phyloP scores from a whole-genome alignment of 1,140 invertebrate genomes.

The Tenebrio molitor region DNA sequence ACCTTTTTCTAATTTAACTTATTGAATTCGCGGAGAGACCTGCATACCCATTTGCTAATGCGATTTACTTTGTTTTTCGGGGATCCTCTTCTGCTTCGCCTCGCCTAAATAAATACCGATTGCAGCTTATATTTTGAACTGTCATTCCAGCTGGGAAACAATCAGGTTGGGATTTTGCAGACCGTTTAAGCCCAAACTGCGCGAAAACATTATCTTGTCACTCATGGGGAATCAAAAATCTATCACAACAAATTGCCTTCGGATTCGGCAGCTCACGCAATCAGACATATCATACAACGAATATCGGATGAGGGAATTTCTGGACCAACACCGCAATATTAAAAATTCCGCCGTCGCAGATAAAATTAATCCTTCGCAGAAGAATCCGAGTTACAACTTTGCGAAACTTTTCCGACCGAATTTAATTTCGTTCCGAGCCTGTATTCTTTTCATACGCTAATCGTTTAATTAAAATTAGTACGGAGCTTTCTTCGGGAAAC shows the following conservation, averaged over 20 bases:
- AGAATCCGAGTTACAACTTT: constrained; percentile 39
- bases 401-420: constrained; percentile 51
- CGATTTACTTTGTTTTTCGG: constrained; percentile 38
- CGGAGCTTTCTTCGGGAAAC: constrained; percentile 31
- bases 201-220: constrained; percentile 13
- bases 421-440: constrained; percentile 51
- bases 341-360: constrained; percentile 44
- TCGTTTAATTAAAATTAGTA: constrained; percentile 56
- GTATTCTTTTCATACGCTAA: constrained; percentile 56
- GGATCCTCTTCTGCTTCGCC: constrained; percentile 6
- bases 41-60: constrained; percentile 40
- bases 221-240: constrained; percentile 17
- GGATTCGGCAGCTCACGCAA: not conserved
- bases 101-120: constrained; percentile 32
- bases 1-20: constrained; percentile 50
- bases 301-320: constrained; percentile 17
- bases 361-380: constrained; percentile 43
- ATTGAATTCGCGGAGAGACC: constrained; percentile 45
- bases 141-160: constrained; percentile 20
- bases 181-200: not conserved
- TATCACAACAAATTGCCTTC: constrained; percentile 13
- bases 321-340: constrained; percentile 39
- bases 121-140: constrained; percentile 34
- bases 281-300: constrained; percentile 12
- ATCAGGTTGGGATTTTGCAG: constrained; percentile 21